These are phyloP conservation scores for Ptiloglossa arizonensis DNA, from an alignment of 1,140 invertebrate species.

Conservation along the genomic window DNA sequence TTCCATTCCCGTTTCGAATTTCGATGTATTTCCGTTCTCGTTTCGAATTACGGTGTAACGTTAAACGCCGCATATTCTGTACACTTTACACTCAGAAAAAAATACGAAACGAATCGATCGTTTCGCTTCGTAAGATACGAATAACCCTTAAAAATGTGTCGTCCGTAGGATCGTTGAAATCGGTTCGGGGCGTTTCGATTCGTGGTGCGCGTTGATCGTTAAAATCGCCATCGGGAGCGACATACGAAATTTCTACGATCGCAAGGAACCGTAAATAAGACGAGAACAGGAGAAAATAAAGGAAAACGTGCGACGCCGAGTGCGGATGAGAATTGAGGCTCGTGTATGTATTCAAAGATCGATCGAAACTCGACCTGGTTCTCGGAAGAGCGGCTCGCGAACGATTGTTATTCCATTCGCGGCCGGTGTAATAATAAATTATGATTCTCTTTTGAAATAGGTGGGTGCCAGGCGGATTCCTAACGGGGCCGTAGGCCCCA, in stretches of 20 bases:
- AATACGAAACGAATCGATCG: too few species aligned
- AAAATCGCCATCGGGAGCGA: slow-evolving; percentile 12
- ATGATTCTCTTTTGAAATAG: slow-evolving; percentile 74
- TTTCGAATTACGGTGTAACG: too few species aligned
- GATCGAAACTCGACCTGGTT: slow-evolving; percentile 64
- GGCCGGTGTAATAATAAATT: slow-evolving; percentile 75
- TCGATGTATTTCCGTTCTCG: too few species aligned
- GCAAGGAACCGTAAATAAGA: not conserved
- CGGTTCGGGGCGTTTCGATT: slow-evolving; percentile 17
- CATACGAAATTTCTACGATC: slow-evolving; percentile 18
- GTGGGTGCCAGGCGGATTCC: slow-evolving; percentile 74
- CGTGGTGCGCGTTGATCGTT: slow-evolving; percentile 16
- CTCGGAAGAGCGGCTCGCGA: slow-evolving; percentile 41
- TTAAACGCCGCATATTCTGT: too few species aligned
- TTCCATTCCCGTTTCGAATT: too few species aligned
- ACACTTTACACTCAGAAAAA: too few species aligned
- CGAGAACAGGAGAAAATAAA: slow-evolving; percentile 21
- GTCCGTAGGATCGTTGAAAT: not conserved
- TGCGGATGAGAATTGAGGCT: slow-evolving; percentile 32
- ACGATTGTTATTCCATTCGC: slow-evolving; percentile 71
- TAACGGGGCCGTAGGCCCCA: slow-evolving; percentile 72
- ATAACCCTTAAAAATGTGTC: too few species aligned
- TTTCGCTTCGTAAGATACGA: too few species aligned
- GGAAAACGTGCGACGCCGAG: slow-evolving; percentile 19
- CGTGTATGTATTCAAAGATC: slow-evolving; percentile 66